A percentile compares a stretch with the other conserved stretches of the same genome.
phyloP scores from a whole-genome alignment of 35 echinoderm and acorn worm genomes.

The Lytechinus variegatus region DNA sequence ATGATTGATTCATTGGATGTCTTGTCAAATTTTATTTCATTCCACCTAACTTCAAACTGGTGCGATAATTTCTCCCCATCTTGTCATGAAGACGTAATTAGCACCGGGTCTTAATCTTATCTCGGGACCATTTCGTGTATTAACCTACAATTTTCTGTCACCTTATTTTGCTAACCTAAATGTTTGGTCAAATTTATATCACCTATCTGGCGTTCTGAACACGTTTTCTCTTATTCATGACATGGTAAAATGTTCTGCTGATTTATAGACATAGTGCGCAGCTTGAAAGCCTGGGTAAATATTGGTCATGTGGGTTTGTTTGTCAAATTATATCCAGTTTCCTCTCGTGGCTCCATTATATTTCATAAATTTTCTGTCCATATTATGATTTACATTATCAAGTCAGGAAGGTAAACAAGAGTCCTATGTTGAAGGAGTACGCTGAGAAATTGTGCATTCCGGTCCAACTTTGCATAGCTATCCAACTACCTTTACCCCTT shows the following conservation, averaged over 20 bases:
- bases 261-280: background rate
- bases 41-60: background rate
- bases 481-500: background rate
- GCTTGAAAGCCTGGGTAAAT: background rate
- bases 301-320: slow-evolving; percentile 11
- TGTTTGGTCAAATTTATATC: too few relatives aligned
- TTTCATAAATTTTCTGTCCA: background rate
- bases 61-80: background rate
- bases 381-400: background rate
- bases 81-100: background rate
- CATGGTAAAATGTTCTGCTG: background rate
- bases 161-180: background rate
- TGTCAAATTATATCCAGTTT: slow-evolving; percentile 14
- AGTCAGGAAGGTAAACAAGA: background rate
- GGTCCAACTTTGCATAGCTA: background rate
- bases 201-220: background rate
- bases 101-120: background rate
- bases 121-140: background rate
- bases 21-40: background rate
- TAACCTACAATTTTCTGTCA: background rate
- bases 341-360: background rate
- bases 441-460: background rate
- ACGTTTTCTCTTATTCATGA: background rate
- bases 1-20: background rate
- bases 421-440: background rate